These are phyloP conservation scores for Linurgus olivaceus DNA, from an alignment of 2,797 vertebrate species.

Conservation along the genomic window DNA sequence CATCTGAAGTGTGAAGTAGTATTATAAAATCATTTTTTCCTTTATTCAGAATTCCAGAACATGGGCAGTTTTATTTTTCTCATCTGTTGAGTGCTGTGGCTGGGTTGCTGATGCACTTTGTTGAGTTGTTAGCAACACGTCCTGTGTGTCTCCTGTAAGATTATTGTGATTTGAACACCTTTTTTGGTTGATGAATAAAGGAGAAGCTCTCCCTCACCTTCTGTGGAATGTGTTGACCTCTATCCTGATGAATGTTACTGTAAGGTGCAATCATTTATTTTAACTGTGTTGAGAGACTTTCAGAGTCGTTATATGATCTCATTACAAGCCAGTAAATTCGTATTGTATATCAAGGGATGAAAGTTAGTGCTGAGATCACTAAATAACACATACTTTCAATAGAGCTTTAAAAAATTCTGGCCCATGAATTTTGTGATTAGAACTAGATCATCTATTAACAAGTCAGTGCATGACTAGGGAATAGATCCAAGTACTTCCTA, in stretches of 20 bases:
- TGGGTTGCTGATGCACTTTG: neutral
- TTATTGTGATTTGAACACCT: neutral
- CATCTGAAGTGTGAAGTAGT: neutral
- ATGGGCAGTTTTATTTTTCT: neutral
- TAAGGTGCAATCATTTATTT: slow-evolving; percentile 38
- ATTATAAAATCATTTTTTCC: neutral
- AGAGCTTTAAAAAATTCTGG: slow-evolving; percentile 7
- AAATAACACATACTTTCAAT: slow-evolving; percentile 6
- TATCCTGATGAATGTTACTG: neutral
- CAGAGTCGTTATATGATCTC: neutral
- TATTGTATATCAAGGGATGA: neutral
- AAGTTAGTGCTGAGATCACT: slow-evolving; percentile 7
- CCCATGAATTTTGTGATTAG: neutral
- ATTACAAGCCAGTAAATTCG: neutral
- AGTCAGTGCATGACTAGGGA: neutral
- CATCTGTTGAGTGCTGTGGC: neutral
- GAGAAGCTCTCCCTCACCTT: neutral
- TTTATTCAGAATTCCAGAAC: slow-evolving; percentile 8
- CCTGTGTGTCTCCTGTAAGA: neutral
- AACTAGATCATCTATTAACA: slow-evolving; percentile 15
- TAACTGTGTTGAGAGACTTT: slow-evolving; percentile 10
- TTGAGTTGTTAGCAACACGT: neutral
- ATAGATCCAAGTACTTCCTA: slow-evolving; percentile 31
- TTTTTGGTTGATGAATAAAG: slow-evolving; percentile 48
- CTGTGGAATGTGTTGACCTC: slow-evolving; percentile 34